Conservation (phyloP, 2,888 invertebrate species). For the Limnephilus lunatus region DNA sequence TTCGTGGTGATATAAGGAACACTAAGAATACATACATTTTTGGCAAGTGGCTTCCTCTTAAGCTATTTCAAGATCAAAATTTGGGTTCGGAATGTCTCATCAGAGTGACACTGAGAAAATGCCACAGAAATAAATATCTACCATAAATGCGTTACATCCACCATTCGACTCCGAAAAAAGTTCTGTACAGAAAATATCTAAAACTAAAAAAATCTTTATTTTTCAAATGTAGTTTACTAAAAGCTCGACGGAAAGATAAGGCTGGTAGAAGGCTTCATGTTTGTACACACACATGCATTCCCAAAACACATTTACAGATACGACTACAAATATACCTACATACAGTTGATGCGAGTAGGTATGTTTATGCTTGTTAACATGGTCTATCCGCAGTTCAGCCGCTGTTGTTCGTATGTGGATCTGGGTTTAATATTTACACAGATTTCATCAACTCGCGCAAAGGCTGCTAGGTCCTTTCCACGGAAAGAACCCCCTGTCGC, state of each 20-base stretch:
- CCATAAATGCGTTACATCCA: too few species aligned
- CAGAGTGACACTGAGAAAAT: too few species aligned
- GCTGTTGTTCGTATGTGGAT: not conserved
- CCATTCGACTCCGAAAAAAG: too few species aligned
- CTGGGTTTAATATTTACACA: not conserved
- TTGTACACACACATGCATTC: not conserved
- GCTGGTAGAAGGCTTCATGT: not conserved
- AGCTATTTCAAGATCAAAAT: not conserved
- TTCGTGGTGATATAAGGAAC: too few species aligned
- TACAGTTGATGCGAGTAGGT: not conserved
- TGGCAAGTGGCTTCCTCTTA: not conserved
- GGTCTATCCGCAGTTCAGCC: not conserved
- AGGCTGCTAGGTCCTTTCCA: not conserved
- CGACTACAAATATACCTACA: not conserved
- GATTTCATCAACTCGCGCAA: conserved; percentile 20
- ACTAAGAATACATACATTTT: too few species aligned
- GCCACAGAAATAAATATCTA: too few species aligned
- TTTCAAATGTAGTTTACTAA: not conserved
- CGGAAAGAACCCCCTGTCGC: not conserved
- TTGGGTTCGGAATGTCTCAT: too few species aligned
- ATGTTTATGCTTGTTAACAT: not conserved
- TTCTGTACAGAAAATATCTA: too few species aligned
- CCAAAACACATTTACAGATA: not conserved
- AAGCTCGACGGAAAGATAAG: not conserved
- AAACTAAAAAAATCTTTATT: not conserved